These are phyloP conservation scores for Nothura maculosa DNA, from an alignment of 2,797 vertebrate genomes.

Conservation along the genomic window DNA sequence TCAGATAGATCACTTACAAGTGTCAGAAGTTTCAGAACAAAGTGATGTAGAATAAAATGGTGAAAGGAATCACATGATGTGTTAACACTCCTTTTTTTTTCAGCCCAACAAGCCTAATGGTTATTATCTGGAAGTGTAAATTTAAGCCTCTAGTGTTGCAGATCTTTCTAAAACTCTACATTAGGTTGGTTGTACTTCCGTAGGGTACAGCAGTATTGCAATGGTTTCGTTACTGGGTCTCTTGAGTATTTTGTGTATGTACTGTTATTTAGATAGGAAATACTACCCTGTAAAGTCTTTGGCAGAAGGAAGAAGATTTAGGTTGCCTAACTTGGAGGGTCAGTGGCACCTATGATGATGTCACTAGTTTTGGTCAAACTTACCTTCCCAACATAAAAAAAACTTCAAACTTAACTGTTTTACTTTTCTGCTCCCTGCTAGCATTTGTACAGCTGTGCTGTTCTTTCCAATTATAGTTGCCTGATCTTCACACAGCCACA, in stretches of 20 bases:
- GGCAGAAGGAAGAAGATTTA: background rate
- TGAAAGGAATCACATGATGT: background rate
- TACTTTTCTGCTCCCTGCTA: background rate
- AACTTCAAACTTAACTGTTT: background rate
- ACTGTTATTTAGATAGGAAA: background rate
- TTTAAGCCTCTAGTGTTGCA: background rate
- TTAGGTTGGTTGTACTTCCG: background rate
- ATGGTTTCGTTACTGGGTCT: background rate
- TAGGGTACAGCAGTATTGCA: background rate
- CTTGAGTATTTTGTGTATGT: background rate
- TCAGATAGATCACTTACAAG: background rate
- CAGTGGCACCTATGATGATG: background rate
- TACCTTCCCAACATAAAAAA: background rate
- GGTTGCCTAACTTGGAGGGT: background rate
- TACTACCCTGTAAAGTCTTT: background rate
- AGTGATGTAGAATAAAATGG: background rate
- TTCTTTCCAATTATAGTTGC: background rate
- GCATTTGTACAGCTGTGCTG: background rate
- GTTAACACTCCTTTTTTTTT: background rate
- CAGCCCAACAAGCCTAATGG: background rate
- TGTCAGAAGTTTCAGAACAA: background rate
- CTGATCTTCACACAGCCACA: background rate
- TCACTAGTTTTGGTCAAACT: background rate
- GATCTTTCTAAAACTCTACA: background rate
- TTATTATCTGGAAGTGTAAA: background rate